Evolutionary conservation across 2,113 vertebrate genomes (phyloP).

Genomic region (Oncorhynchus gorbuscha): DNA sequence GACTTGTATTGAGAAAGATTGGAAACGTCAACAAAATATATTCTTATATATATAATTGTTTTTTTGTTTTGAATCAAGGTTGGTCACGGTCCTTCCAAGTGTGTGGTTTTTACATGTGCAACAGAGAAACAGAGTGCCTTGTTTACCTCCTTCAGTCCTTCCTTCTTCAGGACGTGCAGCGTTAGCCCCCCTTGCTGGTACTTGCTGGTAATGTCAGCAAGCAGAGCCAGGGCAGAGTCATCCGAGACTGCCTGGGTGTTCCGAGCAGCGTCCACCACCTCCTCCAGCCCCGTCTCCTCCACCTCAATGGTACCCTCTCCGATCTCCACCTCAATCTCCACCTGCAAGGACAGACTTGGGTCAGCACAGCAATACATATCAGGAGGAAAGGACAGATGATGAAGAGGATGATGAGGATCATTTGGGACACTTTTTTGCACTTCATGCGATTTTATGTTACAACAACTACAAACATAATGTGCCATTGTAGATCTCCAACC

Average conservation of each 20-base stretch:
- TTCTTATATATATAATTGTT: neutral
- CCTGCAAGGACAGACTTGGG: slow-evolving; percentile 36
- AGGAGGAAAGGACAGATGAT: neutral
- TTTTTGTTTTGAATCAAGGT: too few species aligned
- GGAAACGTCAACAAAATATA: too few species aligned
- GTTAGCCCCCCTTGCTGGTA: slow-evolving; percentile 86
- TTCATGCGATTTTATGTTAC: neutral
- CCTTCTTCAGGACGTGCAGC: slow-evolving; percentile 64
- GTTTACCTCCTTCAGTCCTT: slow-evolving; percentile 41
- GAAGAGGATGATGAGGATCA: neutral
- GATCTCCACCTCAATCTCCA: slow-evolving; percentile 87
- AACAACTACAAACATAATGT: neutral
- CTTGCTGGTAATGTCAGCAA: slow-evolving; percentile 98
- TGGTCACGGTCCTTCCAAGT: too few species aligned
- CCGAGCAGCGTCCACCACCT: slow-evolving; percentile 82
- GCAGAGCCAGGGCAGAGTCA: slow-evolving; percentile 90
- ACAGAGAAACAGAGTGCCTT: too few species aligned
- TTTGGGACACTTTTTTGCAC: too few species aligned
- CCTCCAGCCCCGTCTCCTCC: slow-evolving; percentile 78
- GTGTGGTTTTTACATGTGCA: too few species aligned
- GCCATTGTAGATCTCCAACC: slow-evolving; percentile 44
- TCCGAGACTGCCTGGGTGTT: slow-evolving; percentile 82
- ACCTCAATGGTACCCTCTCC: slow-evolving; percentile 81
- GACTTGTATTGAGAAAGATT: too few species aligned
- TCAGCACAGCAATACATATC: neutral